Evolutionary conservation across 1,140 invertebrate genomes (phyloP).

Genomic region (Drosophila truncata): DNA sequence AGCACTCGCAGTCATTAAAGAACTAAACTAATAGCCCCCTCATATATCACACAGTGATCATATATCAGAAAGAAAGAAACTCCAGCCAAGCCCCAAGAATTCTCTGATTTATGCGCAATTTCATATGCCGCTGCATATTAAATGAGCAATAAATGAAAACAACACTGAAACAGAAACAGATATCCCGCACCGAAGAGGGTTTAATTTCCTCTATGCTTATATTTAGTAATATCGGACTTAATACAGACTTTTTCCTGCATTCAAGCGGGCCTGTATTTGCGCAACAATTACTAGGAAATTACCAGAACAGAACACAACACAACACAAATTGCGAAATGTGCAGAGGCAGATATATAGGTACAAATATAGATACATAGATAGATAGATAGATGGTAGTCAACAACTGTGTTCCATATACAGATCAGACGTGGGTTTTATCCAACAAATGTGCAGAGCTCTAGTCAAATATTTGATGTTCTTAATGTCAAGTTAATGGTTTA

Average conservation of each 20-base stretch:
- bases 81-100: constrained; percentile 20
- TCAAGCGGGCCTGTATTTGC: constrained; percentile 38
- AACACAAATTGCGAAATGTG: constrained; percentile 29
- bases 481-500: not conserved
- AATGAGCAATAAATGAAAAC: constrained; percentile 54
- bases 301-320: constrained; percentile 36
- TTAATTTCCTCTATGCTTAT: constrained; percentile 28
- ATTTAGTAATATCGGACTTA: constrained; percentile 38
- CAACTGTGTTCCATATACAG: constrained; percentile 24
- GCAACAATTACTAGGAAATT: constrained; percentile 69
- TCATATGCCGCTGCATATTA: constrained; percentile 55
- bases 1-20: constrained; percentile 63
- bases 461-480: not conserved
- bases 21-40: constrained; percentile 60
- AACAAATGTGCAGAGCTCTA: constrained; percentile 4
- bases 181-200: constrained; percentile 10
- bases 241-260: constrained; percentile 23
- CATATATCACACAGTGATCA: constrained; percentile 59
- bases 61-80: constrained; percentile 41
- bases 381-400: constrained; percentile 13
- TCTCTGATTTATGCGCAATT: constrained; percentile 66
- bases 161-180: constrained; percentile 24
- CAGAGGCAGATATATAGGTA: constrained; percentile 33
- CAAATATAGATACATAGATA: constrained; percentile 15
- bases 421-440: constrained; percentile 22